Conservation (phyloP, 2,797 vertebrate genomes). For the Micropoecilia bifurca region DNA sequence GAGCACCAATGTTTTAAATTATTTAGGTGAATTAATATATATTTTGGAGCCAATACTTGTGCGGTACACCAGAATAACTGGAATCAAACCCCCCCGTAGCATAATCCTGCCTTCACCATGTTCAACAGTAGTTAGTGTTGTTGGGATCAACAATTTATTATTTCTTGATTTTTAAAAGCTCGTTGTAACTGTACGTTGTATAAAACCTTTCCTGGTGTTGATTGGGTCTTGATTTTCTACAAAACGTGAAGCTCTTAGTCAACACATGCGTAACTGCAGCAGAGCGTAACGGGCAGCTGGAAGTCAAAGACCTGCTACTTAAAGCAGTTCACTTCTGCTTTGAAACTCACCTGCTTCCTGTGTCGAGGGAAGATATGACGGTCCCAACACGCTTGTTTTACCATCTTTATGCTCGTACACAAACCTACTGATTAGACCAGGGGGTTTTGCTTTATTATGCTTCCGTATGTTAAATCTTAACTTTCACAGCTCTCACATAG, state of each 20-base stretch:
- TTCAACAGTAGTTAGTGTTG: background rate
- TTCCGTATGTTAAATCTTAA: background rate
- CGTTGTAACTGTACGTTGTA: background rate
- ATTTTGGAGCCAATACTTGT: background rate
- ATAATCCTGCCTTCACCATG: background rate
- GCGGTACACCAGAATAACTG: background rate
- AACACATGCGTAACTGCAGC: background rate
- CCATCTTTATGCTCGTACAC: background rate
- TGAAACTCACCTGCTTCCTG: slow-evolving; percentile 76
- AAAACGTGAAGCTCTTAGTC: background rate
- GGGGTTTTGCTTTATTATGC: no score
- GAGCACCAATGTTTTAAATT: background rate
- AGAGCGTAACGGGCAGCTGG: background rate
- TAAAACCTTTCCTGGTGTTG: background rate
- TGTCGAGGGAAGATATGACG: slow-evolving; percentile 22
- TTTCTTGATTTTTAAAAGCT: background rate
- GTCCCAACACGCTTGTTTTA: background rate
- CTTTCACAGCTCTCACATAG: background rate
- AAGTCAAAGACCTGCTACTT: slow-evolving; percentile 24
- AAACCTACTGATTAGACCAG: background rate
- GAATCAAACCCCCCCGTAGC: background rate
- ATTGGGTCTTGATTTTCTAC: background rate
- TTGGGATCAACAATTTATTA: background rate
- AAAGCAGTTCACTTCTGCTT: slow-evolving; percentile 75
- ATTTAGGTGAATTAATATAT: background rate